These are phyloP conservation scores for Enteromius paludinosus DNA, from an alignment of 2,797 vertebrate species.

Conservation along the genomic window DNA sequence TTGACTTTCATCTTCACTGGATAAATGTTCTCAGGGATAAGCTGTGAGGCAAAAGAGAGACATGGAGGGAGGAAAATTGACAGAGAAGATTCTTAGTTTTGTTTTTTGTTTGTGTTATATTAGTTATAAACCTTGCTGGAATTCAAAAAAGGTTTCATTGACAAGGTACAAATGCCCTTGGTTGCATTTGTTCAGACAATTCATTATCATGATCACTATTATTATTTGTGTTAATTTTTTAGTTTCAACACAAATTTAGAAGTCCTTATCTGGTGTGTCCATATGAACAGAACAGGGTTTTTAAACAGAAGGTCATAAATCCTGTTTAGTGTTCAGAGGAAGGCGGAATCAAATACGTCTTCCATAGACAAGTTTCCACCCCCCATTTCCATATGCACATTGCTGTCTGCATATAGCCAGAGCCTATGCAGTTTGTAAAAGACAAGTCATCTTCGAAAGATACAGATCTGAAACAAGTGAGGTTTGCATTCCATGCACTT, in stretches of 20 bases:
- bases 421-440: conserved; percentile 17
- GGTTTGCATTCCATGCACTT: conserved; percentile 23
- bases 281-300: not conserved
- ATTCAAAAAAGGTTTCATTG: not conserved
- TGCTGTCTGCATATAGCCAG: not conserved
- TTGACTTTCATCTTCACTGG: conserved; percentile 10
- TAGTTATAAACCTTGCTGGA: not conserved
- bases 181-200: conserved; percentile 1
- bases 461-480: not conserved
- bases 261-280: not conserved
- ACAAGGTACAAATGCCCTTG: not conserved
- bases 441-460: not conserved
- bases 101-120: not conserved
- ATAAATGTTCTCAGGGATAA: conserved; percentile 2
- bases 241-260: not conserved
- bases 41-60: conserved; percentile 7
- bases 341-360: conserved; percentile 11
- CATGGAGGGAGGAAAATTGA: not conserved
- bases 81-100: not conserved
- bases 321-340: conserved; percentile 12
- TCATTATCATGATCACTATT: not conserved
- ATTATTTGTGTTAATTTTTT: not conserved
- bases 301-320: conserved; percentile 33
- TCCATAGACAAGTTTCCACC: conserved; percentile 28
- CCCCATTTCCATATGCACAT: conserved; percentile 21